A percentile compares a stretch with the other conserved stretches of the same genome.
phyloP scores from a whole-genome alignment of 2,113 vertebrate genomes.

The Casuarius casuarius region DNA sequence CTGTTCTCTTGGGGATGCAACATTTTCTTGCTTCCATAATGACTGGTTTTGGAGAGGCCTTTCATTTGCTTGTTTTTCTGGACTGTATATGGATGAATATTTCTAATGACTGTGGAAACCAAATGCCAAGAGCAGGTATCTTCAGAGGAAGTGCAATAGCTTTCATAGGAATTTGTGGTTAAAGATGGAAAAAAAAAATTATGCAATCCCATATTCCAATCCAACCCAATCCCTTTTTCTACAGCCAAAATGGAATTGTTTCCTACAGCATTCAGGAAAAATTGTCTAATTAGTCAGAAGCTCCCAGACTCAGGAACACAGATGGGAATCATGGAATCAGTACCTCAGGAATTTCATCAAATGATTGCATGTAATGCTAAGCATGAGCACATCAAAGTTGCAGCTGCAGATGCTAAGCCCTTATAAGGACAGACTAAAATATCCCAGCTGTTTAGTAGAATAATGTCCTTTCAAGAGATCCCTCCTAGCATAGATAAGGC shows the following conservation, averaged over 20 bases:
- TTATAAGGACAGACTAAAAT: slow-evolving; percentile 12
- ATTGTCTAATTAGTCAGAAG: slow-evolving; percentile 58
- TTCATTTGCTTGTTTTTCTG: neutral
- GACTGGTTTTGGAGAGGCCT: neutral
- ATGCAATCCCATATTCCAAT: slow-evolving; percentile 20
- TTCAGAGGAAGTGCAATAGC: slow-evolving; percentile 37
- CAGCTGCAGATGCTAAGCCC: slow-evolving; percentile 28
- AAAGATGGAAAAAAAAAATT: slow-evolving; percentile 51
- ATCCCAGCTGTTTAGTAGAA: neutral
- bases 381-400: slow-evolving; percentile 44
- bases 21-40: neutral
- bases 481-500: neutral
- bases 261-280: slow-evolving; percentile 48
- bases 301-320: slow-evolving; percentile 46
- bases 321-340: slow-evolving; percentile 47
- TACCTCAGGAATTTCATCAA: slow-evolving; percentile 53
- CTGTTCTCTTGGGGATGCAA: neutral
- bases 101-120: neutral
- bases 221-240: slow-evolving; percentile 50
- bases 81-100: neutral
- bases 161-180: slow-evolving; percentile 51
- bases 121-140: slow-evolving; percentile 44
- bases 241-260: slow-evolving; percentile 59
- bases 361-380: slow-evolving; percentile 18
- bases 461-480: neutral